These are phyloP conservation scores for Lasioglossum zephyrum DNA, from an alignment of 2,888 invertebrate genomes.

Conservation along the genomic window DNA sequence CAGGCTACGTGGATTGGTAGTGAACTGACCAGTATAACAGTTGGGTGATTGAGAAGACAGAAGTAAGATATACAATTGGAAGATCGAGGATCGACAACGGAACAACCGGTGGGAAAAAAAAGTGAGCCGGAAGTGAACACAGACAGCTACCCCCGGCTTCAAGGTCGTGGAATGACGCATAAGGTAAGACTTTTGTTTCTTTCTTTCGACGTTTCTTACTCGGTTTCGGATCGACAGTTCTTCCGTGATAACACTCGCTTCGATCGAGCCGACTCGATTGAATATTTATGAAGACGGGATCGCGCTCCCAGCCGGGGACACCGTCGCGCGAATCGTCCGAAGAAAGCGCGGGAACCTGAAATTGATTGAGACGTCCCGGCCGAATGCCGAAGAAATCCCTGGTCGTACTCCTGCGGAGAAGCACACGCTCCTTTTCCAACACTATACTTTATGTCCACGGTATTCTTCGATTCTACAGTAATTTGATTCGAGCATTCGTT, in stretches of 20 bases:
- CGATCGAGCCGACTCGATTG: slow-evolving; percentile 38
- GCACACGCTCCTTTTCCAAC: neutral
- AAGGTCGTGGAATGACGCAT: slow-evolving; percentile 82
- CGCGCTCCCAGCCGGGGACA: slow-evolving; percentile 3
- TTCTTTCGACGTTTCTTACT: slow-evolving; percentile 5
- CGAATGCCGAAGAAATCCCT: slow-evolving; percentile 54
- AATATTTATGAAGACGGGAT: slow-evolving; percentile 69
- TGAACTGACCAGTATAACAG: slow-evolving; percentile 31
- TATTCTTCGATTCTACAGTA: neutral
- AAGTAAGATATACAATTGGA: neutral
- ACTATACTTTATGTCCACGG: neutral
- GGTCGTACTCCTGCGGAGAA: slow-evolving; percentile 58
- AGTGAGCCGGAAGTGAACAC: slow-evolving; percentile 63
- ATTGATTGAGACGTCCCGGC: slow-evolving; percentile 47
- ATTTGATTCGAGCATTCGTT: neutral
- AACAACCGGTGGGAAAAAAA: slow-evolving; percentile 28
- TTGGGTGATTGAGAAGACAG: neutral
- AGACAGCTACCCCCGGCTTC: slow-evolving; percentile 61
- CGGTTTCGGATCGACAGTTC: neutral
- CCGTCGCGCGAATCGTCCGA: neutral
- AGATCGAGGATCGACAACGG: neutral
- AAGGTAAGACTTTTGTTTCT: slow-evolving; percentile 76
- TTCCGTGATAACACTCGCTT: neutral
- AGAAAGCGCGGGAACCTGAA: slow-evolving; percentile 27
- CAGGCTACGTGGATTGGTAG: slow-evolving; percentile 14